These are phyloP conservation scores for Brenthis daphne DNA, from an alignment of 2,888 invertebrate species.

Conservation along the genomic window DNA sequence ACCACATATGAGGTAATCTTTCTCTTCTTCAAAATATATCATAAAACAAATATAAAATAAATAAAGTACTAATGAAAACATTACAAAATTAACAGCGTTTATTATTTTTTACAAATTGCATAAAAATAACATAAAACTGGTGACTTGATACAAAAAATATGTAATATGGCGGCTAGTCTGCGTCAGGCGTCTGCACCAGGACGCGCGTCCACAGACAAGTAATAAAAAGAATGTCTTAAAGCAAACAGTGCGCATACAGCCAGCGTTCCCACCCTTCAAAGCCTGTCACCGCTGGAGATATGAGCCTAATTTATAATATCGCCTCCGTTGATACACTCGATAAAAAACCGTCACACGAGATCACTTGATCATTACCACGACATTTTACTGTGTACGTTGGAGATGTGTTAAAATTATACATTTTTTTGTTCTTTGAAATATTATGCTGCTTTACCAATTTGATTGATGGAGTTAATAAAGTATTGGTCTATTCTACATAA, in stretches of 20 bases:
- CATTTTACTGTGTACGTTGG: conserved; percentile 35
- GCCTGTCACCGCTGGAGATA: conserved; percentile 46
- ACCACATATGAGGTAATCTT: too few relatives aligned
- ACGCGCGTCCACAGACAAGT: conserved; percentile 34
- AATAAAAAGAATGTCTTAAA: conserved; percentile 44
- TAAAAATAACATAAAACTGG: background rate
- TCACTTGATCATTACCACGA: conserved; percentile 39
- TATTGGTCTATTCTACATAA: background rate
- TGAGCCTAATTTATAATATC: conserved; percentile 47
- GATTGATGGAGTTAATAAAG: conserved; percentile 2
- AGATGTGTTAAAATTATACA: conserved; percentile 22
- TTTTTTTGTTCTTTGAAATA: conserved; percentile 1
- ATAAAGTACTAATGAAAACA: too few relatives aligned
- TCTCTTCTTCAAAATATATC: too few relatives aligned
- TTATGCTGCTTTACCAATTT: conserved; percentile 6
- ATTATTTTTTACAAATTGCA: too few relatives aligned
- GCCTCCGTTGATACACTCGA: conserved; percentile 43
- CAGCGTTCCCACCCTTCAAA: conserved; percentile 46
- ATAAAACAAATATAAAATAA: too few relatives aligned
- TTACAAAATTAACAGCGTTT: too few relatives aligned
- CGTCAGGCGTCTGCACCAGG: conserved; percentile 19
- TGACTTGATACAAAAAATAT: conserved; percentile 12
- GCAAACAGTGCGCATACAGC: conserved; percentile 41
- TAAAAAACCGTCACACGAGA: conserved; percentile 46
- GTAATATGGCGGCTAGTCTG: conserved; percentile 29